Base-by-base conservation (phyloP, 2,888 invertebrate species). In the Caenorhabditis auriculariae region DNA sequence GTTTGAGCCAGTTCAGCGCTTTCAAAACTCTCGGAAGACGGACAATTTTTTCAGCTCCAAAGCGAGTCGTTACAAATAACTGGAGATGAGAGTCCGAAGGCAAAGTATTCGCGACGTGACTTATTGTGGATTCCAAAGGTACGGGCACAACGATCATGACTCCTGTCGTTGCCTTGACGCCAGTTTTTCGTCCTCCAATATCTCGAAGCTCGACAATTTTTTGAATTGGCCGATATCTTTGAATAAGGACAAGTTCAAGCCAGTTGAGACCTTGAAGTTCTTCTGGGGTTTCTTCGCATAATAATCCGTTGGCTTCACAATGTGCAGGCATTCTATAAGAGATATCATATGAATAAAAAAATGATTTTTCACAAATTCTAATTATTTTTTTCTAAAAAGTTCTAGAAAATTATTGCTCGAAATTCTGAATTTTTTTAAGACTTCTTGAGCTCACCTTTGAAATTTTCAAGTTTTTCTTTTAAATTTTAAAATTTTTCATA, bases 121-220 rank as follows among this genome's bases (percentile, higher is more conserved):
- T 46, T 38, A 65, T 19, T 26, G 66, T 38, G 29, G 45, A 28
- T 60, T 48, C 12, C 19, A 50, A 32, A 7, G 41, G 17, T 1
- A 43, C 43, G 3, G 50, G 50, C 1, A 50, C 3, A 7, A 50
- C 32, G 0, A 32, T 17, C 3, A 50, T 2, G 15, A 32, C 23
- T 1, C n/a, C 50, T 9, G 21, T 42, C 6, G 42, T 23, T n/a
- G 42, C 28, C 23, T 23, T 50, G 42, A 50, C 43, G 7, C n/a
- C 7, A 9, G 50, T 50, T 9, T 43, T 43, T 9, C 7, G 3
- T 2, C n/a, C 26, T n/a, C 19, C n/a, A 4, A 43, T 43, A 2
- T 24, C 24, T n/a, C 27, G 43, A 6, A 43, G 24, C 12, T 12
- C 12, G 26, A 6, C 3, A 2, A 43, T 24, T n/a, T 43, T 43